Base-by-base conservation (phyloP, 1,140 invertebrate genomes). In the Anthonomus grandis region DNA sequence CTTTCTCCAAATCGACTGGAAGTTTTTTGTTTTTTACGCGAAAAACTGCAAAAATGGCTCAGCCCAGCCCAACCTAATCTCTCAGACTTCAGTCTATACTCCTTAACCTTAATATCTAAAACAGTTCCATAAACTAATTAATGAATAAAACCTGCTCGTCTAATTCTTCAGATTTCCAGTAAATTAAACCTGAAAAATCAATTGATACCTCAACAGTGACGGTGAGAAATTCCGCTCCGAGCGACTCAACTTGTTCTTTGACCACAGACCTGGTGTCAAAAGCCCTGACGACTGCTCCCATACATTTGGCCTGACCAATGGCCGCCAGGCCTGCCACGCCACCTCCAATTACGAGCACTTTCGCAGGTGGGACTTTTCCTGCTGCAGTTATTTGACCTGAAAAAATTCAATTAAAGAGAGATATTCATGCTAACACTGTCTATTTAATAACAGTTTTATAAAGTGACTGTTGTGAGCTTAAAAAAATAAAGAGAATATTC, bases 191-290 rank as follows among this genome's bases (percentile, higher is more conserved):
- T n/a, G n/a, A n/a, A n/a, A 19, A 9, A 44, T 18, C 10, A 4
- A 44, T 21, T 44, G 13, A 60, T 67, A 84, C 86, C 79, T 88
- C 79, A 58, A 90, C 77, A 60, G 83, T 78, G 62, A 91, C 80
- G 65, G 89, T 86, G 27, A 93, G 78, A 74, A 93, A 93, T 75
- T 93, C 87, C 3, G 89, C 91, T 19, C 92, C 92, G 57, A 95
- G 81, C 17, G 88, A 90, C 73, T 94, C 87, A 2, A 94, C 87
- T 77, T 95, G 91, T 71, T 94, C 91, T 67, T 90, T 87, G 1
- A 93, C 91, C 18, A 88, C 89, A 2, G 88, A 82, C 39, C 92
- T 74, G 0, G 91, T 93, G 71, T 95, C 92, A 75, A 94, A 95
- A 42, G 85, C 90, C 41, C 91, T 74, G 0, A 94, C 91, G 48